A percentile compares a stretch with the other conserved stretches of the same genome.
phyloP scores from a whole-genome alignment of 2,797 vertebrate genomes.

The Pygocentrus nattereri region DNA sequence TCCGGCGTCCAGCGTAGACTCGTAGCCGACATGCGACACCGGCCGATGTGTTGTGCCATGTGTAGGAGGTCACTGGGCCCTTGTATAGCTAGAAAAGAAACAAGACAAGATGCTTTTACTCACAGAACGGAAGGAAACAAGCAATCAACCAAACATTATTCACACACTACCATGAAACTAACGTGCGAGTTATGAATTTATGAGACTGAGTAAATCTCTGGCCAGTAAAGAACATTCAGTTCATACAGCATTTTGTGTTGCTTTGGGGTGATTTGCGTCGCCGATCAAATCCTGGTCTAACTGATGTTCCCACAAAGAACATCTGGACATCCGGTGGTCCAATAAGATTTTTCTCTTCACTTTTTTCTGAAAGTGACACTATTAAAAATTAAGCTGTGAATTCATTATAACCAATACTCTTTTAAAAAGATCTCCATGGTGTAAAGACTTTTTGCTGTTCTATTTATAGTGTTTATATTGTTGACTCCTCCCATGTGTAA shows the following conservation, averaged over 20 bases:
- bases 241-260: neutral
- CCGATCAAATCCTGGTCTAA: no score
- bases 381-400: no score
- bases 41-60: slow-evolving; percentile 70
- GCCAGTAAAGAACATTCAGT: no score
- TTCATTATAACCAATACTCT: no score
- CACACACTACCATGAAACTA: neutral
- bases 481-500: no score
- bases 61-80: slow-evolving; percentile 77
- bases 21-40: slow-evolving; percentile 74
- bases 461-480: no score
- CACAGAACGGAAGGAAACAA: no score
- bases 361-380: neutral
- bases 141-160: no score
- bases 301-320: no score
- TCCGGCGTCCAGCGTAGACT: slow-evolving; percentile 77
- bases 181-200: neutral
- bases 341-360: no score
- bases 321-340: neutral
- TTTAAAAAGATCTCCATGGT: no score
- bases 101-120: neutral
- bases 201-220: neutral
- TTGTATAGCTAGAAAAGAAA: slow-evolving; percentile 78
- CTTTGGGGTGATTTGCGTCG: neutral
- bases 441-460: no score